Percentiles rank a stretch among this genome's conserved stretches.
phyloP scores from a whole-genome alignment of 1,140 invertebrate species.

The Anthonomus grandis region DNA sequence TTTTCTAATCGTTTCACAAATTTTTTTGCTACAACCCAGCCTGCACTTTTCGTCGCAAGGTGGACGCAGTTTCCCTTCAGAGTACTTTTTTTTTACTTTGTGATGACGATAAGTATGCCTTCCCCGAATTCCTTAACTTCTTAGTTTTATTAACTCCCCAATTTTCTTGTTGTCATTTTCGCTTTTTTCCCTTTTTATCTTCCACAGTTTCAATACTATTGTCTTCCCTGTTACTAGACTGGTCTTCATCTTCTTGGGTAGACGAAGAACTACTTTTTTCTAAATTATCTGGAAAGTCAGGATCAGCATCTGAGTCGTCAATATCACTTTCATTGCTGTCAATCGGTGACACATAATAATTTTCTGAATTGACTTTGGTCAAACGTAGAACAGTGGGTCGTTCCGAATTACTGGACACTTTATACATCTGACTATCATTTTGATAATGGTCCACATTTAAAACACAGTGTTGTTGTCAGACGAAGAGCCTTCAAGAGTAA shows the following conservation, averaged over 20 bases:
- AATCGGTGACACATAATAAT: conserved; percentile 4
- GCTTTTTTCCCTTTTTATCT: conserved; percentile 1
- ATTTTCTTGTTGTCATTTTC: not conserved
- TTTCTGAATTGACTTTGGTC: conserved; percentile 2
- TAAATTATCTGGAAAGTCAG: conserved; percentile 1
- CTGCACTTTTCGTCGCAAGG: conserved; percentile 10
- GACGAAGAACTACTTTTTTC: conserved; percentile 1
- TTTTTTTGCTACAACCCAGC: conserved; percentile 2
- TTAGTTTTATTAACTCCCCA: too few species aligned
- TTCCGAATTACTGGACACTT: not conserved
- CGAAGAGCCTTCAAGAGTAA: not conserved
- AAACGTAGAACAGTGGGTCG: not conserved
- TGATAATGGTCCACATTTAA: not conserved
- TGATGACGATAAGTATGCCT: too few species aligned
- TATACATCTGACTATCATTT: not conserved
- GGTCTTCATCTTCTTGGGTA: not conserved
- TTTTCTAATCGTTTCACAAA: conserved; percentile 9
- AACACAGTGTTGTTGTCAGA: not conserved
- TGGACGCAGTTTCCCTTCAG: too few species aligned
- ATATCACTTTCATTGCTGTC: conserved; percentile 1
- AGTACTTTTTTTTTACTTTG: too few species aligned
- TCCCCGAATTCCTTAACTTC: too few species aligned
- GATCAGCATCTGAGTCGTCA: not conserved
- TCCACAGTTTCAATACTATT: not conserved
- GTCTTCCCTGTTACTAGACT: not conserved